A percentile compares a stretch with the other conserved stretches of the same genome.
Evolutionary conservation across 2,888 invertebrate genomes (phyloP).

Genomic region (Coelopa pilipes): DNA sequence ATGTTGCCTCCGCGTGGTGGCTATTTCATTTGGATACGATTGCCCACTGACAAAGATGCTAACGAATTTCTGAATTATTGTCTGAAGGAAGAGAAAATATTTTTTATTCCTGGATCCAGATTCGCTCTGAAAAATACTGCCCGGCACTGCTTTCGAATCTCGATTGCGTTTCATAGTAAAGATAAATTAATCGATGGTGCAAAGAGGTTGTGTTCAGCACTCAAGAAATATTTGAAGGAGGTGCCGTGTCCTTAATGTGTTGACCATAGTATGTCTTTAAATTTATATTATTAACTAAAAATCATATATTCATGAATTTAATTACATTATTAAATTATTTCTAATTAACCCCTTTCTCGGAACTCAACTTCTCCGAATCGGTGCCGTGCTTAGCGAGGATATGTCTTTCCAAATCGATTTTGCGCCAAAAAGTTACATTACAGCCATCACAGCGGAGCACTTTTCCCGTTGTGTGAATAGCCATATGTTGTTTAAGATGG

Average conservation of each 20-base stretch:
- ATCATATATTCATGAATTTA: too few species aligned
- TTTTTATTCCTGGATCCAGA: constrained; percentile 66
- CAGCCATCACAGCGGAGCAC: constrained; percentile 43
- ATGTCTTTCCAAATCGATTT: constrained; percentile 46
- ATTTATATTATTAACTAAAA: not conserved
- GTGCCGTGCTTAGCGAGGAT: constrained; percentile 35
- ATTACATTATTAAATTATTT: too few species aligned
- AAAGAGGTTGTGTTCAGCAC: constrained; percentile 62
- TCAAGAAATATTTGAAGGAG: constrained; percentile 57
- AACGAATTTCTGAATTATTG: constrained; percentile 66
- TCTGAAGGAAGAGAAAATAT: constrained; percentile 65
- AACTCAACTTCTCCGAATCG: too few species aligned
- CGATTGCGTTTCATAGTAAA: constrained; percentile 68
- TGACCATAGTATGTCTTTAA: too few species aligned
- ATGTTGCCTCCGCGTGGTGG: constrained; percentile 69
- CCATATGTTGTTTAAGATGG: constrained; percentile 52
- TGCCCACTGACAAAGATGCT: constrained; percentile 66
- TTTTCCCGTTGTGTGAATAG: constrained; percentile 48
- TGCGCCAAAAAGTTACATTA: constrained; percentile 44
- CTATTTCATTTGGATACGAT: constrained; percentile 72
- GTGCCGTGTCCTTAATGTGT: constrained; percentile 30
- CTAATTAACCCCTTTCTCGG: too few species aligned
- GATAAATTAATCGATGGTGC: constrained; percentile 62
- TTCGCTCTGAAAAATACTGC: constrained; percentile 64
- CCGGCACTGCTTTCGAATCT: constrained; percentile 67